Evolutionary conservation across 2,797 vertebrate genomes (phyloP), one percentile per base, ranked within the genome.

Genomic region (Urophycis tenuis): DNA sequence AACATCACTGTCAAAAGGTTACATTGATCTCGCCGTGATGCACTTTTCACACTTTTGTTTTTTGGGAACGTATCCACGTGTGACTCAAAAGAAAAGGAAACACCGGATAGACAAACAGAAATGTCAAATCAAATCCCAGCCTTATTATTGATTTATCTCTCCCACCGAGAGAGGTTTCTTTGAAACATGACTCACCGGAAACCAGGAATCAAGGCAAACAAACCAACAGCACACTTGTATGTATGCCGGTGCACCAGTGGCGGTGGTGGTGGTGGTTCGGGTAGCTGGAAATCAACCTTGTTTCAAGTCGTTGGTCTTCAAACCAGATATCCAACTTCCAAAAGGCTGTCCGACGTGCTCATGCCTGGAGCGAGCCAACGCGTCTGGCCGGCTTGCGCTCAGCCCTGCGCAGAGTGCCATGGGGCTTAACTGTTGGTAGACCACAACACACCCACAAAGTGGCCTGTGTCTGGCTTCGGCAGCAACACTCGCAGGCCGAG

Each of bases 281-380:
- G 14, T 29, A 72, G 77, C 30, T 75, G 35, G 78, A 75, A 29
- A 53, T 69, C 64, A 81, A 75, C 70, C 35, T 76, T 60, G 78
- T 73, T 84, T 71, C 49, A 72, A 15, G 75, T 64, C 78, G 29
- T 78, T 73, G 72, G 79, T 81, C 81, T 83, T 85, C 79, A 70
- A 81, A 31, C 72, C 73, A 45, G 64, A 11, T 22, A 77, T 75
- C 82, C 78, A 29, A 31, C 7, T 15, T n/a, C 69, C 45, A 49
- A 41, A 30, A 14, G 35, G 17, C 71, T 41, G 73, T 64, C 33
- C 32, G n/a, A n/a, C n/a, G 11, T 72, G 34, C 71, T 35, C 1
- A 34, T 9, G 9, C 11, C n/a, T 8, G 19, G 17, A 53, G 45
- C 53, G n/a, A 60, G 53, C 53, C 53, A 60, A 29, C 31, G 70